Conservation (phyloP, 2,797 vertebrate species). For the Luscinia megarhynchos region DNA sequence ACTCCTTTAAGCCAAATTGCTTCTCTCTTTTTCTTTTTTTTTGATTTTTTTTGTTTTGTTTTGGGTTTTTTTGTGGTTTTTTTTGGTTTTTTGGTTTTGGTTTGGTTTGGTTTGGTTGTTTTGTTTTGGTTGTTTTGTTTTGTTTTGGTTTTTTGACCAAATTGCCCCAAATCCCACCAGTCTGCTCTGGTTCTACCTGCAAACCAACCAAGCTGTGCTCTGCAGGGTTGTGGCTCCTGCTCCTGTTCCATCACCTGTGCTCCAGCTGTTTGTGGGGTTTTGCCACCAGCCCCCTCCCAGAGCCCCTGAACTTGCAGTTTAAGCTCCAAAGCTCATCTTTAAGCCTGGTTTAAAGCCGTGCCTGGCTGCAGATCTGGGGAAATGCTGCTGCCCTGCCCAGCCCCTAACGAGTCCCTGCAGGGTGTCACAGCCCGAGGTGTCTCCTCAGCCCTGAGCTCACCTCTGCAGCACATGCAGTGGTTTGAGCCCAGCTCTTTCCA, state of each 20-base stretch:
- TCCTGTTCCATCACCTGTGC: fast-evolving
- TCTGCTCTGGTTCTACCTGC: not conserved
- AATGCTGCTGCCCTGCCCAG: not conserved
- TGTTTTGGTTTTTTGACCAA: not conserved
- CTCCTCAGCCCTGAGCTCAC: no score
- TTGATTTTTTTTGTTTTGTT: no score
- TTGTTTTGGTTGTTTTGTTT: no score
- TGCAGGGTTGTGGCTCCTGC: not conserved
- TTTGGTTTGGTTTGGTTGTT: no score
- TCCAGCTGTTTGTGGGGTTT: not conserved
- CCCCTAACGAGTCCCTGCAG: not conserved
- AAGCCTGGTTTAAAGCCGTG: not conserved
- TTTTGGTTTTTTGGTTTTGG: no score
- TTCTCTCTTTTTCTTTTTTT: not conserved
- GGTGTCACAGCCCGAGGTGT: not conserved
- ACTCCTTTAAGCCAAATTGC: not conserved
- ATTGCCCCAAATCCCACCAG: not conserved
- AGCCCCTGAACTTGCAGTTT: not conserved
- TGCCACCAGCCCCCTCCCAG: not conserved
- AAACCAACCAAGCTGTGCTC: fast-evolving
- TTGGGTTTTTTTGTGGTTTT: no score
- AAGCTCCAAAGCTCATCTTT: not conserved
- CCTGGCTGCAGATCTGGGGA: fast-evolving
- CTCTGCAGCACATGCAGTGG: no score
- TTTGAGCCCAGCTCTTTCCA: no score